phyloP scores from a whole-genome alignment of 2,113 vertebrate species.

The Castor canadensis region DNA sequence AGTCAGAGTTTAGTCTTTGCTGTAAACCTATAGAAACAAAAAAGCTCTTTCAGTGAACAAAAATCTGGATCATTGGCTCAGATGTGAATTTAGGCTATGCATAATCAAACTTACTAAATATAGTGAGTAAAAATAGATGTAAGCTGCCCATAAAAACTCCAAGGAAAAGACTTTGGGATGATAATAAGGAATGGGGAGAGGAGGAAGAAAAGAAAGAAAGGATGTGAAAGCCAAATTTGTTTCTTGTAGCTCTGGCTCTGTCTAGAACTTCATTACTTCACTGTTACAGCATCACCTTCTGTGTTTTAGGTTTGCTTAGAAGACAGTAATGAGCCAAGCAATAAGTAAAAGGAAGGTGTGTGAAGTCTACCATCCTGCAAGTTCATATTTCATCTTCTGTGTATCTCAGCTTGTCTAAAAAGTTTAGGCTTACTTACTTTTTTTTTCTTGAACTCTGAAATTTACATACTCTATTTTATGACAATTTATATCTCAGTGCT shows the following conservation, averaged over 20 bases:
- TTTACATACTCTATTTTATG: neutral
- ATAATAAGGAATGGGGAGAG: too few relatives aligned
- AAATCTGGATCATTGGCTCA: slow-evolving; percentile 58
- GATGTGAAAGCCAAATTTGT: neutral
- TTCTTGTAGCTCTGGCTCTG: neutral
- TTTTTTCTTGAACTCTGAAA: slow-evolving; percentile 23
- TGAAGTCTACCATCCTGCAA: neutral
- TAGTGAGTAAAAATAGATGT: slow-evolving; percentile 63
- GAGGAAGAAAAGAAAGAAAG: too few relatives aligned
- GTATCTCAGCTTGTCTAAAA: slow-evolving; percentile 17
- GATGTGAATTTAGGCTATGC: slow-evolving; percentile 64
- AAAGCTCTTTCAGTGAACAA: slow-evolving; percentile 31
- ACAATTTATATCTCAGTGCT: neutral
- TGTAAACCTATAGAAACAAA: neutral
- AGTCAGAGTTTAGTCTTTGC: neutral
- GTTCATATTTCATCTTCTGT: neutral
- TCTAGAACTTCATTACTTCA: neutral
- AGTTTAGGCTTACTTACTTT: slow-evolving; percentile 22
- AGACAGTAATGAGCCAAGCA: slow-evolving; percentile 12
- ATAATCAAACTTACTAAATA: slow-evolving; percentile 72
- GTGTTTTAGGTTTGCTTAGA: slow-evolving; percentile 68
- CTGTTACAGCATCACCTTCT: slow-evolving; percentile 10
- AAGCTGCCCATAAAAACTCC: slow-evolving; percentile 42
- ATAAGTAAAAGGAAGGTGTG: slow-evolving; percentile 57
- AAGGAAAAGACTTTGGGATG: neutral